Evolutionary conservation across 2,113 vertebrate species (phyloP).

Genomic region (Bos taurus): ARS-UCD2.0 NC_037331.1:74586501-74587000

Average conservation of each 20-base stretch:
- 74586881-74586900: background rate
- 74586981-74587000: background rate
- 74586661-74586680: too few relatives aligned
- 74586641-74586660: background rate
- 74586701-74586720: rapidly evolving
- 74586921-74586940: background rate
- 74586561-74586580: background rate
- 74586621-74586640: too few relatives aligned
- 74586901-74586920: background rate
- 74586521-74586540: background rate
- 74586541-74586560: background rate
- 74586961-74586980: rapidly evolving
- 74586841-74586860: background rate
- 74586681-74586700: too few relatives aligned
- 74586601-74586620: background rate
- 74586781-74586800: rapidly evolving
- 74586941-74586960: background rate
- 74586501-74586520: background rate
- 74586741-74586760: rapidly evolving
- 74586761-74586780: background rate
- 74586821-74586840: background rate
- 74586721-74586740: too few relatives aligned
- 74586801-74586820: background rate
- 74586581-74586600: background rate
- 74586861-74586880: background rate